phyloP scores from a whole-genome alignment of 2,113 vertebrate species.

The Bubo scandiacus region DNA sequence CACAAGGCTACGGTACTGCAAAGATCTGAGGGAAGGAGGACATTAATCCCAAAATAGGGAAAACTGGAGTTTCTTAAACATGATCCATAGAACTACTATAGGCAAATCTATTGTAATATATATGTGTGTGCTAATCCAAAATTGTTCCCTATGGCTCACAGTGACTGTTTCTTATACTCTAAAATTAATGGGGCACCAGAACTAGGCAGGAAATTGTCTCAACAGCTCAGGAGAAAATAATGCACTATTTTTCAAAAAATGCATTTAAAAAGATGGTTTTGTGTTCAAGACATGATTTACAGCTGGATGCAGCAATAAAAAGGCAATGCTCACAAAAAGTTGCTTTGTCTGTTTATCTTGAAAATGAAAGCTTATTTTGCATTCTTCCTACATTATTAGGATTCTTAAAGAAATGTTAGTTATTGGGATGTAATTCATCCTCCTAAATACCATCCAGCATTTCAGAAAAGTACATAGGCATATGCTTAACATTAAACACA shows the following conservation, averaged over 20 bases:
- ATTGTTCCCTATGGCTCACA: neutral
- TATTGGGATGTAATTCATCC: conserved; percentile 31
- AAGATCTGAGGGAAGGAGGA: neutral
- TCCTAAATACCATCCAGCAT: neutral
- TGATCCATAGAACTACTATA: neutral
- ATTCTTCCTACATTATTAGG: neutral
- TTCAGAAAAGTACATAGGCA: neutral
- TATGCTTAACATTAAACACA: neutral
- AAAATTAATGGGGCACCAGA: conserved; percentile 28
- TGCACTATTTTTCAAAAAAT: conserved; percentile 45
- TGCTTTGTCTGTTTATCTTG: conserved; percentile 57
- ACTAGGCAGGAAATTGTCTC: conserved; percentile 30
- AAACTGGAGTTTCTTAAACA: neutral
- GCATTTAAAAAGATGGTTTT: conserved; percentile 55
- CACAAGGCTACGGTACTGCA: neutral
- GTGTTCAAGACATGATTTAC: conserved; percentile 63
- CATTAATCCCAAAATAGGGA: neutral
- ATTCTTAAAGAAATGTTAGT: conserved; percentile 27
- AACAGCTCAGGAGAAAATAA: conserved; percentile 54
- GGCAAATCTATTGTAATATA: conserved; percentile 2
- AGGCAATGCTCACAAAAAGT: conserved; percentile 44
- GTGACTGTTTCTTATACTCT: neutral
- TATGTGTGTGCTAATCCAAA: neutral
- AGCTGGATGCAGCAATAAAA: conserved; percentile 42
- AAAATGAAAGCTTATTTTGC: conserved; percentile 65